Evolutionary conservation across 2,888 invertebrate genomes (phyloP), one percentile per base, ranked within the genome.

Genomic region (Cotesia congregata): DNA sequence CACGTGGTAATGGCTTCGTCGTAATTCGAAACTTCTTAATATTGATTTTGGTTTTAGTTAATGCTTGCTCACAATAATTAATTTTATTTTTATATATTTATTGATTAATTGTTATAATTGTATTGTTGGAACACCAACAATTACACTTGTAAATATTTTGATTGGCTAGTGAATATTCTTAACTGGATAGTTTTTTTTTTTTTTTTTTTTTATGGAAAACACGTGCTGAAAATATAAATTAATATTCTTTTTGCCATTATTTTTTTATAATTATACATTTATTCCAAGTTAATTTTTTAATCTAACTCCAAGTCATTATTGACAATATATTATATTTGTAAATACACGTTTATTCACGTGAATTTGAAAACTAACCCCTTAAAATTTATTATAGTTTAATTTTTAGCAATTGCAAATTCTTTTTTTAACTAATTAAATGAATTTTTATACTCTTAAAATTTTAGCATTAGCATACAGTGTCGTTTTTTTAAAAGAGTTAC

Each of bases 1-100:
- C 65, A 65, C 65, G 65, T 65, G 65, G 65, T 65, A 12, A 30
- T 30, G 17, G 38, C 30, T 62, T 50, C 12, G 50, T 50, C 50
- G 4, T 50, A 50, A 12, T 50, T 12, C 50, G 7, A 7, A 50
- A 50, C 12, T 12, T 12, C 12, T 50, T 50, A 50, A 50, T 50
- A 50, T 12, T 50, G 12, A 50, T 50, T 50, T n/a, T n/a, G n/a
- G n/a, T n/a, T 30, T 30, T 30, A 30, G 12, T 7, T 50, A 50
- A 12, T 12, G 12, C 3, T 50, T 50, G 12, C 12, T 30, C 30
- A 50, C 3, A 50, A 50, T 50, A 12, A 12, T 1, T 50, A 9
- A 7, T 50, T 4, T 50, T 12, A 7, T 50, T 4, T 2, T 12
- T 4, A 50, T 50, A 12, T 1, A 12, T 50, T 50, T 50, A 50